A percentile compares a stretch with the other conserved stretches of the same genome.
Conservation (phyloP, 2,797 vertebrate species). For the Acanthurus leucopareius region DNA sequence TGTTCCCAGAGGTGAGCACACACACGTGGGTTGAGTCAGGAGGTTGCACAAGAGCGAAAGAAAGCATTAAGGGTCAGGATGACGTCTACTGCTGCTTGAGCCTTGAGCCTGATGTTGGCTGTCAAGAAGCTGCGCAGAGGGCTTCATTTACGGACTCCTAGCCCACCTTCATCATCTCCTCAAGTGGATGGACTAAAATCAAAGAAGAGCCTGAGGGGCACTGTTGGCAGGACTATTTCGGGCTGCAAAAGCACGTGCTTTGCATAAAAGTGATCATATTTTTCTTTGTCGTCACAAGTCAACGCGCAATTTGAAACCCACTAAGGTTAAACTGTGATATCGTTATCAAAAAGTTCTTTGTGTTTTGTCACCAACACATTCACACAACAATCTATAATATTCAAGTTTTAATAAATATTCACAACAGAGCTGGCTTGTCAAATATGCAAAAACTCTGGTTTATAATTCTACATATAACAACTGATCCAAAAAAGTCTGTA, state of each 20-base stretch:
- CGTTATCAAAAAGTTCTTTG: neutral
- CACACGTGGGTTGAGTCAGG: conserved; percentile 1
- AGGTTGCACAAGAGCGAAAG: neutral
- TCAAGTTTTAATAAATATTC: neutral
- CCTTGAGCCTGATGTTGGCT: conserved; percentile 20
- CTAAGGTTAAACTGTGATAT: neutral
- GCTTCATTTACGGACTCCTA: conserved; percentile 38
- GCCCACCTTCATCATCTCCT: conserved; percentile 40
- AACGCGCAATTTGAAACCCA: neutral
- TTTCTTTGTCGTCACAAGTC: neutral
- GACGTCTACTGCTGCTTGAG: conserved; percentile 37
- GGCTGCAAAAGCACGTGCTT: conserved; percentile 31
- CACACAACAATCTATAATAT: neutral
- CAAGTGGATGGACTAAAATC: conserved; percentile 43
- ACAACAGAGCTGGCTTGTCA: neutral
- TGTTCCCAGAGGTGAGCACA: conserved; percentile 14
- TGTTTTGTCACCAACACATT: neutral
- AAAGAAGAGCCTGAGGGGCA: conserved; percentile 49
- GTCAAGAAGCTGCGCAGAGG: conserved; percentile 22
- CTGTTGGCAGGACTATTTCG: conserved; percentile 8
- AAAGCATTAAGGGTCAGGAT: conserved; percentile 18
- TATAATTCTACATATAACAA: neutral
- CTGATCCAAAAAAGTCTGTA: neutral
- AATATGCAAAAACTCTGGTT: neutral
- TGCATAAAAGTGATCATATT: neutral